Conservation (phyloP, 1,140 invertebrate genomes). For the Dreissena rostriformis region DNA sequence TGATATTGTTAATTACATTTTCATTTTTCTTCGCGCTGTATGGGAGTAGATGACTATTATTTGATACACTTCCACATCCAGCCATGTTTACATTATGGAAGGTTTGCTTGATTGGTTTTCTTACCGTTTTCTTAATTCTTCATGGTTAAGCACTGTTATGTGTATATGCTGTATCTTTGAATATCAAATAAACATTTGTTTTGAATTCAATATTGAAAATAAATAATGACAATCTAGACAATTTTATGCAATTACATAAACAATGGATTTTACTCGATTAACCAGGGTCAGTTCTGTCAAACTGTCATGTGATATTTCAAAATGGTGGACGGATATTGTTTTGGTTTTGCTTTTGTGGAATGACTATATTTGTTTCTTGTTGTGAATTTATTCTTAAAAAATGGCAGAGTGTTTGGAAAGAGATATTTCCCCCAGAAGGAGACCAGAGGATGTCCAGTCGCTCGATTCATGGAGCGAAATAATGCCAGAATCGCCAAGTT, state of each 20-base stretch:
- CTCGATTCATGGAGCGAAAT: slow-evolving; percentile 68
- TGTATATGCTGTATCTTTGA: background rate
- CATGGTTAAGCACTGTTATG: background rate
- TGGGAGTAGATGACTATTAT: background rate
- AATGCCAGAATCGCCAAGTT: slow-evolving; percentile 16
- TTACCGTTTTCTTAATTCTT: background rate
- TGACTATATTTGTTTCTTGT: background rate
- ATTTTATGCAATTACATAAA: background rate
- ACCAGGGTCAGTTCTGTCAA: background rate
- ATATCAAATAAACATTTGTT: background rate
- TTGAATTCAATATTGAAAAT: background rate
- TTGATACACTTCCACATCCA: slow-evolving; percentile 9
- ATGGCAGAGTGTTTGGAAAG: background rate
- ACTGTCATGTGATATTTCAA: slow-evolving; percentile 51
- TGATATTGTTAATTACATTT: no score
- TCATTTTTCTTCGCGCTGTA: no score
- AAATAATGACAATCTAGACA: background rate
- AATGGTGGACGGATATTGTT: slow-evolving; percentile 41
- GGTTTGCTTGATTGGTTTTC: background rate
- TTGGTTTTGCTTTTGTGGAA: background rate
- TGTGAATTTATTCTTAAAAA: slow-evolving; percentile 5
- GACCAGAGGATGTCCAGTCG: slow-evolving; percentile 63
- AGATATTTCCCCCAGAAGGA: slow-evolving; percentile 2
- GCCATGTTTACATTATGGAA: slow-evolving; percentile 42
- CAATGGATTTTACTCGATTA: background rate